Percentiles rank a stretch among this genome's conserved stretches.
These are phyloP conservation scores for Chloroceryle amazona DNA, from an alignment of 2,797 vertebrate genomes.

Conservation along the genomic window DNA sequence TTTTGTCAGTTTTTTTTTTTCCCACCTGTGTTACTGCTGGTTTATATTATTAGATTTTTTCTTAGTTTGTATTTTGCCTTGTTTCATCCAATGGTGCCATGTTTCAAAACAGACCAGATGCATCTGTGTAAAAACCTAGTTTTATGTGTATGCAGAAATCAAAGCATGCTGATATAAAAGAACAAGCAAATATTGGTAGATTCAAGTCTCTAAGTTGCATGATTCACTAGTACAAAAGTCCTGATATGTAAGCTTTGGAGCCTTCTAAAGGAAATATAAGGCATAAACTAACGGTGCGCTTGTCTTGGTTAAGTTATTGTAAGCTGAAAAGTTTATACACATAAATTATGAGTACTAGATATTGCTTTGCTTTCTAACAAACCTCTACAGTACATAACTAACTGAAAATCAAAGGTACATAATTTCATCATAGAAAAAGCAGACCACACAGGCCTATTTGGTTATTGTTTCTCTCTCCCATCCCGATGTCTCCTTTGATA, in stretches of 20 bases:
- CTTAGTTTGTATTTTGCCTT: not conserved
- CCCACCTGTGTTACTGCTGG: not conserved
- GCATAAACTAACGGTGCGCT: not conserved
- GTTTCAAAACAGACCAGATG: not conserved
- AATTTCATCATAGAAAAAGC: not conserved
- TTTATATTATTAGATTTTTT: not conserved
- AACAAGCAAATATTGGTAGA: not conserved
- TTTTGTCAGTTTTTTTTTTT: not conserved
- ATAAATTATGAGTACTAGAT: not conserved
- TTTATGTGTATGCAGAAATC: not conserved
- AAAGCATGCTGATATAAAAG: not conserved
- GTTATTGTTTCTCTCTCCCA: not conserved
- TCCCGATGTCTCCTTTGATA: not conserved
- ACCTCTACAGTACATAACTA: not conserved
- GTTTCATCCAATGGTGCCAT: not conserved
- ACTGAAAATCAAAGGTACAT: not conserved
- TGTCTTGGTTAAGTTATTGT: not conserved
- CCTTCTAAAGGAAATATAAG: not conserved
- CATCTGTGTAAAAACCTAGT: not conserved
- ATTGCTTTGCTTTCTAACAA: not conserved
- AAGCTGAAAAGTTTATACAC: not conserved
- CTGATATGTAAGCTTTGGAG: not conserved
- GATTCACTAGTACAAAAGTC: not conserved
- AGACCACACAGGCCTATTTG: not conserved
- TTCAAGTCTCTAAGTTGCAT: not conserved